A percentile compares a stretch with the other conserved stretches of the same genome.
Evolutionary conservation across 2,797 vertebrate genomes (phyloP).

Genomic region (Rhynchotus rufescens): DNA sequence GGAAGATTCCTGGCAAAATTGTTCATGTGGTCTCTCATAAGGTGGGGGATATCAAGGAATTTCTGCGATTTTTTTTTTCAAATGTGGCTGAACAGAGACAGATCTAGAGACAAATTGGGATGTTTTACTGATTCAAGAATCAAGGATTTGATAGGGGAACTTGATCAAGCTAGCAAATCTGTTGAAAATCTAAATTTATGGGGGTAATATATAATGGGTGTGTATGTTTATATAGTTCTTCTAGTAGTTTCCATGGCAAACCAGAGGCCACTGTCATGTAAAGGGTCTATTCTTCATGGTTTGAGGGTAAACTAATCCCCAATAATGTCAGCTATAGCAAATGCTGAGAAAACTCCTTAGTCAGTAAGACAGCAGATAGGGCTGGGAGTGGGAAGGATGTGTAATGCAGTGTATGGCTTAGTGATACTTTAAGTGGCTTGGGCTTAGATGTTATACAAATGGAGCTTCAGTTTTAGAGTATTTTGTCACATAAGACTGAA

Average conservation of each 20-base stretch:
- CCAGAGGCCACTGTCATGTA: background rate
- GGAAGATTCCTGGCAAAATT: background rate
- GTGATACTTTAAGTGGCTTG: background rate
- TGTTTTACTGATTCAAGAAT: background rate
- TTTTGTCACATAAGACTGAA: background rate
- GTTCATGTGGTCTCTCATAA: background rate
- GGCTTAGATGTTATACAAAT: background rate
- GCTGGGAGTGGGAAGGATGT: background rate
- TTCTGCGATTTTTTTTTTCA: background rate
- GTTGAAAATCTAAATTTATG: background rate
- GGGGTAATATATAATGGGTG: background rate
- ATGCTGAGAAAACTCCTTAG: background rate
- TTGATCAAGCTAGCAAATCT: background rate
- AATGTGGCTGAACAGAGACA: background rate
- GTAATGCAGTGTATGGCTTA: background rate
- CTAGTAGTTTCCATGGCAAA: background rate
- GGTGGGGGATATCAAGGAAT: rapidly evolving
- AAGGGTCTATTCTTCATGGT: background rate
- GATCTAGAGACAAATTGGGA: background rate
- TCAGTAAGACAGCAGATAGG: background rate
- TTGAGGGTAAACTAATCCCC: background rate
- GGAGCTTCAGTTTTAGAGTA: background rate
- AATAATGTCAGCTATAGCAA: background rate
- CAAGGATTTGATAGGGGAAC: rapidly evolving
- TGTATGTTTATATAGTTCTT: background rate